A percentile compares a stretch with the other conserved stretches of the same genome.
phyloP scores from a whole-genome alignment of 2,888 invertebrate species.

The Dastarcus helophoroides region DNA sequence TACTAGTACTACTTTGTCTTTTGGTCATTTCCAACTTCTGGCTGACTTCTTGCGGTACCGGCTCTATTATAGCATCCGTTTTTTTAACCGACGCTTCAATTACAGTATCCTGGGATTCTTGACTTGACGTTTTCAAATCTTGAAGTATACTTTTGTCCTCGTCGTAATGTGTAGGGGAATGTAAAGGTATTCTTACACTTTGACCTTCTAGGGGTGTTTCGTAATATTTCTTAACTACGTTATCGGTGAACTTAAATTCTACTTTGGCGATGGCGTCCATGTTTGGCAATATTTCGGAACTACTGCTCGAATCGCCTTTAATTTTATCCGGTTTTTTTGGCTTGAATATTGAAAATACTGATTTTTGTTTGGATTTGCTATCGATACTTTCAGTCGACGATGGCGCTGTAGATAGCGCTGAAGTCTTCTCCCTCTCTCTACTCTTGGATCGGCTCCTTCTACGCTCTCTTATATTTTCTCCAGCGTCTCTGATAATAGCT shows the following conservation, averaged over 20 bases:
- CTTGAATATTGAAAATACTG: conserved; percentile 57
- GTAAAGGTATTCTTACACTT: conserved; percentile 59
- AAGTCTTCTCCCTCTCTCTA: conserved; percentile 42
- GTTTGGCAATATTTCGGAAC: conserved; percentile 24
- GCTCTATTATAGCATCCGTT: conserved; percentile 18
- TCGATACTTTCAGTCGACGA: conserved; percentile 36
- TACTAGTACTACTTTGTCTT: conserved; percentile 34
- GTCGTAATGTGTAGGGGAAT: conserved; percentile 60
- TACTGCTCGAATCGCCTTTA: conserved; percentile 26
- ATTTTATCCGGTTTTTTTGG: conserved; percentile 44
- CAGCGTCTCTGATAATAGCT: conserved; percentile 31
- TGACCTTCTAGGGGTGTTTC: conserved; percentile 51
- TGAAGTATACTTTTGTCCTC: conserved; percentile 28
- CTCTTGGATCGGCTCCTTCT: conserved; percentile 48
- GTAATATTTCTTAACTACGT: conserved; percentile 40
- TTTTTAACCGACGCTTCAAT: conserved; percentile 29
- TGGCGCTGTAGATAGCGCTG: conserved; percentile 42
- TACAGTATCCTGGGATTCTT: conserved; percentile 43
- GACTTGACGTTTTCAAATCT: conserved; percentile 33
- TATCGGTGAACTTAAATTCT: conserved; percentile 29
- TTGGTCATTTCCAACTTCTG: conserved; percentile 10
- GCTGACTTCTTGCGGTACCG: conserved; percentile 12
- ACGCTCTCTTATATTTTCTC: conserved; percentile 30
- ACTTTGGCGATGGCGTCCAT: conserved; percentile 39
- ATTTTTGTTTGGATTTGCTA: conserved; percentile 45